Conservation (phyloP, 2,888 invertebrate genomes). For the Plusia festucae region DNA sequence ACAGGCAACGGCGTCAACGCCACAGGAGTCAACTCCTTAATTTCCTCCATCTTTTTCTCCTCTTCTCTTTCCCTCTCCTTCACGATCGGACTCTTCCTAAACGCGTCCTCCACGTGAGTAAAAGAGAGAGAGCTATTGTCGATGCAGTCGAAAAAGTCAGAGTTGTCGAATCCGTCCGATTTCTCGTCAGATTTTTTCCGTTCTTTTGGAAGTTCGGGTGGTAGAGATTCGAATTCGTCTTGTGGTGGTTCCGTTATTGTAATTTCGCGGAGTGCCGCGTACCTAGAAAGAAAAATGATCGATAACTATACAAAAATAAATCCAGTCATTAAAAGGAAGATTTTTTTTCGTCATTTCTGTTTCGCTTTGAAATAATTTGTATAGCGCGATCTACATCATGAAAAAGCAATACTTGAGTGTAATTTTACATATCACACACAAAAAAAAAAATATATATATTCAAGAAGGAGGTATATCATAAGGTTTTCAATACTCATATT, state of each 20-base stretch:
- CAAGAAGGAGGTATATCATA: too few relatives aligned
- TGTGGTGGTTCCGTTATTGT: conserved; percentile 90
- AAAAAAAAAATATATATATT: too few relatives aligned
- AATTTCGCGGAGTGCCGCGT: conserved; percentile 94
- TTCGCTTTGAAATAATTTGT: too few relatives aligned
- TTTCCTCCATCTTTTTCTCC: conserved; percentile 71
- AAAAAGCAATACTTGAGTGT: too few relatives aligned
- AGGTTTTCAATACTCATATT: too few relatives aligned
- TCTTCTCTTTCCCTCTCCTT: conserved; percentile 80
- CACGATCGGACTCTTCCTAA: conserved; percentile 83
- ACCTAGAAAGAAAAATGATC: conserved; percentile 68
- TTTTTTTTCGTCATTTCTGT: too few relatives aligned
- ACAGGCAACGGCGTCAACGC: conserved; percentile 63
- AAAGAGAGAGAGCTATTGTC: conserved; percentile 87
- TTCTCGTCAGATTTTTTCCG: conserved; percentile 87
- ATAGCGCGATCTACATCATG: too few relatives aligned
- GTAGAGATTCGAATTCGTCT: conserved; percentile 87
- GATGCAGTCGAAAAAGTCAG: conserved; percentile 87
- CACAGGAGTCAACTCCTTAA: conserved; percentile 61
- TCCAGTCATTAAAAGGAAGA: too few relatives aligned
- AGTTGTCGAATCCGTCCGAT: conserved; percentile 87
- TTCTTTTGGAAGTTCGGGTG: conserved; percentile 85
- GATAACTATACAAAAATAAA: not conserved
- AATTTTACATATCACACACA: too few relatives aligned
- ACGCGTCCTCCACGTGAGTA: conserved; percentile 86